Evolutionary conservation across 2,888 invertebrate species (phyloP), one percentile per base, ranked within the genome.

Genomic region (Apomyelois bistriatella): DNA sequence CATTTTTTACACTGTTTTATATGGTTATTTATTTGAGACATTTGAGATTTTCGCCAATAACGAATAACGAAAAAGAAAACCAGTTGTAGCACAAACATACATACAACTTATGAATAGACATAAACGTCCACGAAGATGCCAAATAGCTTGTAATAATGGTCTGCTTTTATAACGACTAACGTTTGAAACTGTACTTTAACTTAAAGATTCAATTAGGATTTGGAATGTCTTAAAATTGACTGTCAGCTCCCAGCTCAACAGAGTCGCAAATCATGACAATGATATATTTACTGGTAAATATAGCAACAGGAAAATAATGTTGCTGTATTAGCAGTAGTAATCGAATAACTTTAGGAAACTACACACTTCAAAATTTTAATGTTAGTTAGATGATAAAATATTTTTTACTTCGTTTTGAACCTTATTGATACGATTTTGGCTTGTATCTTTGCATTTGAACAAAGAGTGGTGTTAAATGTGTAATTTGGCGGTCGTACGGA

Each of bases 41-140:
- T 43, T 58, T 62, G 56, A 57, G 53, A 56, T 62, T 61, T 62
- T 68, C 60, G 66, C 67, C 62, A n/a, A n/a, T n/a, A n/a, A n/a
- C n/a, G n/a, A n/a, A n/a, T n/a, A n/a, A n/a, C n/a, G n/a, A n/a
- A n/a, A n/a, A n/a, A n/a, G 53, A 56, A 54, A 38, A 30, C 63
- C 53, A 63, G 59, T 56, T 58, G 58, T 62, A 72, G 83, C 83
- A 82, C 83, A 81, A 82, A 79, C 66, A 64, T 66, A 63, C 71
- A 62, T 63, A 72, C 72, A 73, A 77, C 72, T 75, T 76, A 73
- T 67, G 65, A 75, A 65, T 76, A 72, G 77, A 85, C 76, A 70
- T 75, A 72, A 76, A 81, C 89, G 89, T 90, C 89, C 89, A 80
- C 74, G 62, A 81, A 82, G 88, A 82, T 90, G 89, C 89, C 89